Evolutionary conservation across 2,888 invertebrate genomes (phyloP), one percentile per base, ranked within the genome.

Genomic region (Sipha maydis): DNA sequence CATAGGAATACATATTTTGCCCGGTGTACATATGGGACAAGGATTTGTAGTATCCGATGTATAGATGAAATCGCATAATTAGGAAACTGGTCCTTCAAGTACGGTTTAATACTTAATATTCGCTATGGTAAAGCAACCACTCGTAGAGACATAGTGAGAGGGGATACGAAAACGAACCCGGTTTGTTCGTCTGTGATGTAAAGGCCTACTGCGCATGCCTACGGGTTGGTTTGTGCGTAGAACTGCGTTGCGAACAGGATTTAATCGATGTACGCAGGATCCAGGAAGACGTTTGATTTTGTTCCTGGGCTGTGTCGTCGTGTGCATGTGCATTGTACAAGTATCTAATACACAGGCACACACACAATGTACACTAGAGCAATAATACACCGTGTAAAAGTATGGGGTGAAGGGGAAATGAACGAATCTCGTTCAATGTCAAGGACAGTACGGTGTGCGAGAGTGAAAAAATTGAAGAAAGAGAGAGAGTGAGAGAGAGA

Each of bases 401-500:
- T 2, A 69, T 48, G 54, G 38, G 19, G 28, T 31, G 67, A 34
- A 19, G 69, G 85, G 69, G 38, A 41, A 14, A 61, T 11, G 21
- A 34, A 28, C n/a, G 85, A 85, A 85, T 85, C 48, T 85, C 85
- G 85, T 85, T 78, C 85, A 85, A 85, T 85, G 85, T 85, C 85
- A 85, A 85, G 85, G 85, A 85, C 85, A 21, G 41, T 28, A 38
- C 56, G 5, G 11, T 28, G 75, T 19, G 75, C 7, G 69, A 69
- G 69, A 69, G 69, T n/a, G 69, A 69, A 28, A 69, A 28, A n/a
- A 17, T 14, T 1, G 25, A 21, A 56, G 56, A 56, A 14, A 61
- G 2, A 61, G 61, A 21, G 61, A 25, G 61, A 25, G 61, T 7
- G 61, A 61, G 75, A 54, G 54, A 56, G 48, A 34, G 19, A 28